phyloP scores from a whole-genome alignment of 1,140 invertebrate species.

The Drosophila willistoni region DNA sequence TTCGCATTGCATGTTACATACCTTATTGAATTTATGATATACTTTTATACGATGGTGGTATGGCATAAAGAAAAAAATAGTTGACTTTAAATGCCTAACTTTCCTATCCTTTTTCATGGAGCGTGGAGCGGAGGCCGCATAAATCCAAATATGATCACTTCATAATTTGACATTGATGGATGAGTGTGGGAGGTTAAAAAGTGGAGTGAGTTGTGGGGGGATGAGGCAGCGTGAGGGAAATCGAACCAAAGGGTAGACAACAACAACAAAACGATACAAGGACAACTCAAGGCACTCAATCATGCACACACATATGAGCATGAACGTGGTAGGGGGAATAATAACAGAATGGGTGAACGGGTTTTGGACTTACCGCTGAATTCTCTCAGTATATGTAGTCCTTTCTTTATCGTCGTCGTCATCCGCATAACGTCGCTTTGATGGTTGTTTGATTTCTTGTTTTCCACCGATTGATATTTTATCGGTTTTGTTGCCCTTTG shows the following conservation, averaged over 20 bases:
- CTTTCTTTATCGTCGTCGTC: constrained; percentile 45
- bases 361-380: constrained; percentile 37
- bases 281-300: constrained; percentile 62
- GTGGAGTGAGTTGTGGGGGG: background rate
- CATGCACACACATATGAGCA: constrained; percentile 49
- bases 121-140: constrained; percentile 55
- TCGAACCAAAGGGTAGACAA: constrained; percentile 52
- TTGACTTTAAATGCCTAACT: constrained; percentile 49
- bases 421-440: constrained; percentile 76
- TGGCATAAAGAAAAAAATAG: constrained; percentile 29
- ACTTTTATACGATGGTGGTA: constrained; percentile 29
- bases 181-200: constrained; percentile 65
- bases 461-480: constrained; percentile 81
- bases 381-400: constrained; percentile 11
- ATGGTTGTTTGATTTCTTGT: constrained; percentile 82
- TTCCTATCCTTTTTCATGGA: constrained; percentile 7
- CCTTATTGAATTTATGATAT: constrained; percentile 15
- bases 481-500: constrained; percentile 61
- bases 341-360: constrained; percentile 15
- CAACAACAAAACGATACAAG: constrained; percentile 10
- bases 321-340: constrained; percentile 18
- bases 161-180: constrained; percentile 83
- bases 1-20: background rate
- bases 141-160: constrained; percentile 83
- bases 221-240: constrained; percentile 41